Evolutionary conservation across 1,140 invertebrate species (phyloP).

Genomic region (honey bee (Apis mellifera)): DNA sequence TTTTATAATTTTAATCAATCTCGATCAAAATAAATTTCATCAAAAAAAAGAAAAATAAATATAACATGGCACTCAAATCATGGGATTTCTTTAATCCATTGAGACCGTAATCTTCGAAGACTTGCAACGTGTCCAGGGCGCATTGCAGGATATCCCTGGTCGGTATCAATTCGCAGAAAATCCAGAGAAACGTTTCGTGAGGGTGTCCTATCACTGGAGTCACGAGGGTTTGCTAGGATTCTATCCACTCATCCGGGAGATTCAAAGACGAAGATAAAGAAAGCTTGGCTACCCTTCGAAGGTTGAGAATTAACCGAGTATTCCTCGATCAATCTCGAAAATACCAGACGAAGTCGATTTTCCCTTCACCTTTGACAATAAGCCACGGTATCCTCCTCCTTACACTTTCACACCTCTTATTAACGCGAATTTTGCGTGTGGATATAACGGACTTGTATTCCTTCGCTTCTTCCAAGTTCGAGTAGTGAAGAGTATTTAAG

Average conservation of each 20-base stretch:
- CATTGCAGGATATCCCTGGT: background rate
- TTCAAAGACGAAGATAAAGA: constrained; percentile 17
- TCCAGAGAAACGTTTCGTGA: background rate
- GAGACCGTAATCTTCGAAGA: background rate
- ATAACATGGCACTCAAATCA: background rate
- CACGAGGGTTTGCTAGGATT: background rate
- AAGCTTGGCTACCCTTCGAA: background rate
- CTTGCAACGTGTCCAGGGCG: background rate
- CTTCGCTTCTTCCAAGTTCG: background rate
- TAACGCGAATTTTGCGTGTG: background rate
- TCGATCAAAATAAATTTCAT: background rate
- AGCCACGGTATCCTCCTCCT: background rate
- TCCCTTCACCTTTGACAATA: constrained; percentile 6
- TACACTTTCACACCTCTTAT: background rate
- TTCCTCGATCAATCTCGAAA: constrained; percentile 12
- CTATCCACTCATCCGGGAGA: constrained; percentile 12
- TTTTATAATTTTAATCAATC: background rate
- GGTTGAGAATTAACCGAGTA: constrained; percentile 42
- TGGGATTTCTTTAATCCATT: background rate
- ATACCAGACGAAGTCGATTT: background rate
- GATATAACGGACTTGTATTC: background rate
- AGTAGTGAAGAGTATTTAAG: background rate
- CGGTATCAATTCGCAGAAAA: constrained; percentile 9
- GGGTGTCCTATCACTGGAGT: background rate
- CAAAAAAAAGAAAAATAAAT: background rate